A percentile compares a stretch with the other conserved stretches of the same genome.
phyloP scores from a whole-genome alignment of 2,888 invertebrate species.

The Eupsilia transversa region DNA sequence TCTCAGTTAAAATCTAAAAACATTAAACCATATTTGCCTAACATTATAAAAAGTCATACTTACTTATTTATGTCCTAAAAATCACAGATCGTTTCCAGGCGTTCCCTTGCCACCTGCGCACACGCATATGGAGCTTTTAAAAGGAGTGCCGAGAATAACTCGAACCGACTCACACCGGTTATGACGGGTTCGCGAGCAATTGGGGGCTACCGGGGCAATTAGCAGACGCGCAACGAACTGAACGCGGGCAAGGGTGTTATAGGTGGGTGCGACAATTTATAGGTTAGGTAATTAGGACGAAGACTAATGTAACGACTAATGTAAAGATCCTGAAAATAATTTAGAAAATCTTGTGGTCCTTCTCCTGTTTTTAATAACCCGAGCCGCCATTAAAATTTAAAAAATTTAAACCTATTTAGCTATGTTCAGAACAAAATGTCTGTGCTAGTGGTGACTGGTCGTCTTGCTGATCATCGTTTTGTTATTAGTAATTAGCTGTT shows the following conservation, averaged over 20 bases:
- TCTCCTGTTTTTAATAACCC: neutral
- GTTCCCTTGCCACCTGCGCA: constrained; percentile 47
- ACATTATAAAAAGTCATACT: constrained; percentile 7
- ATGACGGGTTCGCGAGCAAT: constrained; percentile 45
- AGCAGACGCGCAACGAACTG: constrained; percentile 52
- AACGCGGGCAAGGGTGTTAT: constrained; percentile 44
- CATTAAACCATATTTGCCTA: neutral
- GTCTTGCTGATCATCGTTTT: too few relatives aligned
- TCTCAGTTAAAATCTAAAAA: neutral
- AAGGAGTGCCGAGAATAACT: constrained; percentile 59
- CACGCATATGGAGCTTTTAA: constrained; percentile 24
- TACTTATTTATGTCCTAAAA: constrained; percentile 27
- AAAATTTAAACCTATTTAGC: neutral
- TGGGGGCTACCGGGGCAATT: constrained; percentile 66
- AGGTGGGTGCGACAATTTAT: neutral
- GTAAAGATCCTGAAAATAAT: neutral
- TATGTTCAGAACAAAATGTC: neutral
- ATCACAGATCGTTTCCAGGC: constrained; percentile 39
- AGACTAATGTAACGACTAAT: neutral
- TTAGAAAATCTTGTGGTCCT: neutral
- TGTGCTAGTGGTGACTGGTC: too few relatives aligned
- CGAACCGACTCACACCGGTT: constrained; percentile 63
- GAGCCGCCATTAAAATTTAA: neutral
- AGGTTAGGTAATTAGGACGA: neutral
- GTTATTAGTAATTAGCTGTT: too few relatives aligned